These are phyloP conservation scores for Aproaerema taeniolella DNA, from an alignment of 2,888 invertebrate species.

Conservation along the genomic window DNA sequence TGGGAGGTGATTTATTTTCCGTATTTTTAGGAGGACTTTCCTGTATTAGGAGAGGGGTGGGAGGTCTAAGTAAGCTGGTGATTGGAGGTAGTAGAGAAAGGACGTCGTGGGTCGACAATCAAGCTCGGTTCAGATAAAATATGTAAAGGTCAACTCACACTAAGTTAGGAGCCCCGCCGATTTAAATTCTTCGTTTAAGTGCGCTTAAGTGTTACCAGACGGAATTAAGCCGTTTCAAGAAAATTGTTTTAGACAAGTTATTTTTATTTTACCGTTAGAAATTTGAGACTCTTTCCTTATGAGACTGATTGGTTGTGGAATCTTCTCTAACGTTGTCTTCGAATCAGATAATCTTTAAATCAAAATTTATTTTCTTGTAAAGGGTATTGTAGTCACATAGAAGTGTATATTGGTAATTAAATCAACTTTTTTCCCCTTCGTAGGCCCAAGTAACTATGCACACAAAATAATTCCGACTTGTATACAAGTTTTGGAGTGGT, in stretches of 20 bases:
- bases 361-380: too few species aligned
- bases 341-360: too few species aligned
- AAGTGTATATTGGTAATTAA: too few species aligned
- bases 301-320: too few species aligned
- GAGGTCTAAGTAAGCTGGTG: constrained; percentile 48
- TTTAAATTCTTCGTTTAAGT: constrained; percentile 54
- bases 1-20: constrained; percentile 43
- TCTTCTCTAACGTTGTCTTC: too few species aligned
- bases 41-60: constrained; percentile 24
- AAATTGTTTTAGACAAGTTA: constrained; percentile 7
- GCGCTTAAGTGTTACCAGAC: constrained; percentile 19
- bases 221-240: constrained; percentile 18
- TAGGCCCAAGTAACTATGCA: too few species aligned
- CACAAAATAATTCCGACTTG: too few species aligned
- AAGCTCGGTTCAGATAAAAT: constrained; percentile 69
- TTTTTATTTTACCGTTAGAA: constrained; percentile 2
- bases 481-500: too few species aligned
- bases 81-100: constrained; percentile 54
- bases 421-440: too few species aligned
- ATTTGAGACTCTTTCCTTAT: constrained; percentile 1
- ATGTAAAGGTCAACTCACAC: constrained; percentile 67
- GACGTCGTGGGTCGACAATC: constrained; percentile 65
- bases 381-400: too few species aligned
- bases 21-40: constrained; percentile 37
- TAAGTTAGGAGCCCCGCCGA: constrained; percentile 45